Evolutionary conservation across 2,888 invertebrate species (phyloP).

Genomic region (Agrotis puta): DNA sequence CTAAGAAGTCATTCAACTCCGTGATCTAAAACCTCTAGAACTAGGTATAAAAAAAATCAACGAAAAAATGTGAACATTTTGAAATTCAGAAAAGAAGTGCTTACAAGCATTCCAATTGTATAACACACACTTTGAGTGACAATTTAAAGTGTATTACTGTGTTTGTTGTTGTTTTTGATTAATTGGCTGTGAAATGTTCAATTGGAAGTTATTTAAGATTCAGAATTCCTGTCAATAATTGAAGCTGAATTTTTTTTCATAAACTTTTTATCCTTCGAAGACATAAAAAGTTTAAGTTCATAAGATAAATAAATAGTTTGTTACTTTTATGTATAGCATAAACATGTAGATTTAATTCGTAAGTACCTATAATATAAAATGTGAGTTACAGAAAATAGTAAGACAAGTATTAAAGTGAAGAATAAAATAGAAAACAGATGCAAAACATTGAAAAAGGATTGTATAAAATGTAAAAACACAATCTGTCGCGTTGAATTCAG

Average conservation of each 20-base stretch:
- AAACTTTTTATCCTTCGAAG: neutral
- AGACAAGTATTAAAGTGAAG: constrained; percentile 11
- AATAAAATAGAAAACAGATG: constrained; percentile 22
- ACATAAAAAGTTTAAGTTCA: neutral
- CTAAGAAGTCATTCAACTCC: constrained; percentile 12
- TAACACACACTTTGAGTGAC: constrained; percentile 20
- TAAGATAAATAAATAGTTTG: no score
- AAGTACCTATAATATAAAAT: neutral
- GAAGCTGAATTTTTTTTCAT: no score
- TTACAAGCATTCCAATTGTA: constrained; percentile 37
- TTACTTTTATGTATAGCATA: neutral
- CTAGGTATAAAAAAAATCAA: constrained; percentile 1
- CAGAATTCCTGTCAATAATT: neutral
- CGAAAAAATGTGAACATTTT: constrained; percentile 16
- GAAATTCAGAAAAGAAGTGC: constrained; percentile 17
- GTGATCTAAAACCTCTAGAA: constrained; percentile 44
- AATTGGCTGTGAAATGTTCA: neutral
- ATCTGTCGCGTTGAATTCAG: constrained; percentile 27
- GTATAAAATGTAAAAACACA: constrained; percentile 12
- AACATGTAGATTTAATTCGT: neutral
- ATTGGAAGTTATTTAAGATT: neutral
- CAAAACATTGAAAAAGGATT: constrained; percentile 22
- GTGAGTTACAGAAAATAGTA: neutral
- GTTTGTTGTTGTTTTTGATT: neutral
- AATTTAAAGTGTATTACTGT: neutral